These are phyloP conservation scores for Recurvirostra avosetta DNA, from an alignment of 2,113 vertebrate species.

Conservation along the genomic window DNA sequence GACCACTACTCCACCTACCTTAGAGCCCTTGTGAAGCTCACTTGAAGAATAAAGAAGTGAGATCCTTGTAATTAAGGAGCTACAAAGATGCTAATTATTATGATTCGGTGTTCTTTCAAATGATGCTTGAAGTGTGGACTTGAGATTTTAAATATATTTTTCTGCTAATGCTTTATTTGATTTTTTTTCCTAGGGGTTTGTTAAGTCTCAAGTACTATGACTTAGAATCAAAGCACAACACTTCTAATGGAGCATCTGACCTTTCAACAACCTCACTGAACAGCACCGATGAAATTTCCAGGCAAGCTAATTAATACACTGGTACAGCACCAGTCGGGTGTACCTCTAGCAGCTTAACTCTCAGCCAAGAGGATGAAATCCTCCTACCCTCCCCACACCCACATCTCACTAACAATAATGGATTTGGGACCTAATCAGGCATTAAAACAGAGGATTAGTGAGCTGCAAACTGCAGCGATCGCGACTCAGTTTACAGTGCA, in stretches of 20 bases:
- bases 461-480: neutral
- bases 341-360: conserved; percentile 35
- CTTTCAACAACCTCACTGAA: conserved; percentile 14
- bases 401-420: conserved; percentile 37
- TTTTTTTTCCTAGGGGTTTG: neutral
- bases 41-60: neutral
- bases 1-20: neutral
- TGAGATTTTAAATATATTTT: neutral
- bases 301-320: conserved; percentile 27
- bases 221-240: neutral
- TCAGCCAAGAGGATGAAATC: conserved; percentile 21
- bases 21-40: neutral
- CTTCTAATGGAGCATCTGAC: conserved; percentile 10
- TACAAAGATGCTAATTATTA: neutral
- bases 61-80: neutral
- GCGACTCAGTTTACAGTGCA: neutral
- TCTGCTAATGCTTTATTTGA: neutral
- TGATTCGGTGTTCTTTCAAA: neutral
- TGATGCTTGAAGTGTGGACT: neutral
- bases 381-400: neutral
- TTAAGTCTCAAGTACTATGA: neutral
- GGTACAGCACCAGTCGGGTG: neutral
- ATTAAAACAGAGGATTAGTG: conserved; percentile 52
- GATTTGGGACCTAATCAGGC: conserved; percentile 58
- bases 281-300: neutral